A percentile compares a stretch with the other conserved stretches of the same genome.
Conservation (phyloP, 2,797 vertebrate species). For the Cetoscarus ocellatus region DNA sequence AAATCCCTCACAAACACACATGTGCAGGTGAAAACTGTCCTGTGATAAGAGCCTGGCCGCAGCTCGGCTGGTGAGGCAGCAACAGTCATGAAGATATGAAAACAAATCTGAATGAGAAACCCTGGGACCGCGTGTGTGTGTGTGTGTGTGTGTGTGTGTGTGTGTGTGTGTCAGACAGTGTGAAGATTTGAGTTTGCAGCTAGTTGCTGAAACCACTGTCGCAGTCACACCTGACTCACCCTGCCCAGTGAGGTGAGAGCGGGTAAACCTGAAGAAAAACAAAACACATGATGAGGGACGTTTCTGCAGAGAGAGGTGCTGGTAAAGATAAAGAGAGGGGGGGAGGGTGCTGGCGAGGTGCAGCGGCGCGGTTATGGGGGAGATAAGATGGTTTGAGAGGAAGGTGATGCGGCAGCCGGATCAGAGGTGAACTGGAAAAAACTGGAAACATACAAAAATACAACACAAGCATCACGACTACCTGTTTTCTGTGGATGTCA, state of each 20-base stretch:
- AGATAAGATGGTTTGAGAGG: conserved; percentile 30
- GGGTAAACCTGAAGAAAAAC: conserved; percentile 51
- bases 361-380: conserved; percentile 42
- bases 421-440: conserved; percentile 13
- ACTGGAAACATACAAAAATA: neutral
- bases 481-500: conserved; percentile 4
- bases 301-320: conserved; percentile 24
- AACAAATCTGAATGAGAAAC: conserved; percentile 13
- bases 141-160: conserved; percentile 21
- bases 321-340: conserved; percentile 16
- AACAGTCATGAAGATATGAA: conserved; percentile 28
- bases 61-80: conserved; percentile 1
- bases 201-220: conserved; percentile 22
- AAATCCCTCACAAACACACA: neutral
- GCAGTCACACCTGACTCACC: conserved; percentile 64
- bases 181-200: neutral
- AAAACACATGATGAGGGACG: conserved; percentile 36
- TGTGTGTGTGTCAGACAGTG: conserved; percentile 8
- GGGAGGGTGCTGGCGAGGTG: conserved; percentile 26
- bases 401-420: neutral
- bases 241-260: conserved; percentile 40
- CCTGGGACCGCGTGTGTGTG: conserved; percentile 12
- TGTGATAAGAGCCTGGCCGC: conserved; percentile 20
- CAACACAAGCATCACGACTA: neutral
- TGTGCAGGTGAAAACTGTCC: neutral